Evolutionary conservation across 2,888 invertebrate species (phyloP).

Genomic region (Drosophila planitibia): DNA sequence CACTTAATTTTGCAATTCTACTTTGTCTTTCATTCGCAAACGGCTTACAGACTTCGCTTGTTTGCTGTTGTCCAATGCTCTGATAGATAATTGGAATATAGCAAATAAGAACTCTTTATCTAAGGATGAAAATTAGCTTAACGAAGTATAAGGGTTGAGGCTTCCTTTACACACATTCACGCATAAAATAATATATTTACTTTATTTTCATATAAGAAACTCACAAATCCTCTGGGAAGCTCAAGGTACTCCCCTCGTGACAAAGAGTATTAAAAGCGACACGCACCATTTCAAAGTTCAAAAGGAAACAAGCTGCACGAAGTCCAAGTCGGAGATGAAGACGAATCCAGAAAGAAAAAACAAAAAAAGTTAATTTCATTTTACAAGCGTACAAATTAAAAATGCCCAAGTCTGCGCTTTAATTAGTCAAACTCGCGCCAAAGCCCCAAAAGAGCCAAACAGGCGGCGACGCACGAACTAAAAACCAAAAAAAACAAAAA

Average conservation of each 20-base stretch:
- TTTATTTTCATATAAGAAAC: neutral
- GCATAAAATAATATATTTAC: neutral
- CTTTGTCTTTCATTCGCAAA: neutral
- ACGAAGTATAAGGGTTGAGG: neutral
- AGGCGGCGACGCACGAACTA: constrained; percentile 62
- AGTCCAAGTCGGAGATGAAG: constrained; percentile 32
- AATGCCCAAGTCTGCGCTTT: constrained; percentile 80
- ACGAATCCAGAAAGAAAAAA: constrained; percentile 30
- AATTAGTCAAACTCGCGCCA: constrained; percentile 83
- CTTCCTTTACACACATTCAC: neutral
- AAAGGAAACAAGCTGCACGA: constrained; percentile 83
- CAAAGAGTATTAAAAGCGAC: constrained; percentile 51
- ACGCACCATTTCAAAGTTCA: constrained; percentile 76
- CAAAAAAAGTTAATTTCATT: constrained; percentile 72
- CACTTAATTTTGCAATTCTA: neutral
- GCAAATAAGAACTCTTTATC: neutral
- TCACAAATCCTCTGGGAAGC: neutral
- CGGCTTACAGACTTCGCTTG: neutral
- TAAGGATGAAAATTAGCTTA: neutral
- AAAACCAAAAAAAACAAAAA: constrained; percentile 31
- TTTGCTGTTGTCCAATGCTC: neutral
- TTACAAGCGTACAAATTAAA: constrained; percentile 83
- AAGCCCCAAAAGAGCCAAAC: constrained; percentile 60
- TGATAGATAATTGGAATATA: neutral
- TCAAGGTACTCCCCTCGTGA: too few species aligned